Base-by-base conservation (phyloP, 2,797 vertebrate genomes). In the Poecilia velifera region DNA sequence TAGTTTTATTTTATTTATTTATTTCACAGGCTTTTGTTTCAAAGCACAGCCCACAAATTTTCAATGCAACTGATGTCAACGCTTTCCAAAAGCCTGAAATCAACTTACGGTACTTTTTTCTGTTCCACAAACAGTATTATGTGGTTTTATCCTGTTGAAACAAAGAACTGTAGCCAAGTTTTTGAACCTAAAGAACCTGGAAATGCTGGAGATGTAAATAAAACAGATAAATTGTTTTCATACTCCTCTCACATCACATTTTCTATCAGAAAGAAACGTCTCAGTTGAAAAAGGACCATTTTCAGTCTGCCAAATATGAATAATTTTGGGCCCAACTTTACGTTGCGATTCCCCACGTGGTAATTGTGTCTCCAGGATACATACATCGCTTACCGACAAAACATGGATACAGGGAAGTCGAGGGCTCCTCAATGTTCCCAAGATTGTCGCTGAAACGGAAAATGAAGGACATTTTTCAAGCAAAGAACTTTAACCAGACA, bases 321-420 rank as follows among this genome's bases (percentile, higher is more conserved):
- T 70, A 43, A 70, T n/a, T 70, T 43, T 25, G 22, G 22, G 39
- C 10, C 3, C n/a, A 70, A n/a, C 39, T 43, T 39, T 43, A 73
- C 46, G 2, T 6, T 36, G 79, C 22, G 1, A 78, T 22, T 6
- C 25, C 49, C 4, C 3, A 20, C 20, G 12, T 22, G 66, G 22
- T 74, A 7, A 18, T 39, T 41, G 0, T 43, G 25, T 41, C 25
- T 73, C 72, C 66, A 6, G 70, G 7, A 64, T n/a, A 64, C 1
- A 49, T 18, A 3, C 1, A 5, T n/a, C 77, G 71, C 91, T 70
- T 92, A 95, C 94, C 92, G 90, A 89, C 66, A n/a, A 87, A 45
- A 77, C 64, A 82, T 25, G 82, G 82, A 25, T 66, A 80, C 3
- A 22, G 46, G 57, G 90, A 86, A 34, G 86, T 59, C 28, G 86